Evolutionary conservation across 2,113 vertebrate genomes (phyloP), one percentile per base, ranked within the genome.

Genomic region (Saccopteryx bilineata): DNA sequence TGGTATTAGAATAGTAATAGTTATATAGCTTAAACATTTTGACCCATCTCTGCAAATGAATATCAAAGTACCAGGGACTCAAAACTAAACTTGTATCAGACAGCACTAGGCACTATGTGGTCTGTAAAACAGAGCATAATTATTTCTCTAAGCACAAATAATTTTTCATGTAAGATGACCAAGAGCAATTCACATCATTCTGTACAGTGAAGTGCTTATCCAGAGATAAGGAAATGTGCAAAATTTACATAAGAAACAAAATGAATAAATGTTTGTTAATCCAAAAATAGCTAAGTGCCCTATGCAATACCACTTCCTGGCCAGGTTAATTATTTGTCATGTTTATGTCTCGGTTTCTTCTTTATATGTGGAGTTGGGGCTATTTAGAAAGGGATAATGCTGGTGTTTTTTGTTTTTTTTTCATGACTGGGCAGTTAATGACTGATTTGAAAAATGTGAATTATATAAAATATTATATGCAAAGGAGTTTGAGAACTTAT

Each of bases 81-180:
- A 95, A 87, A 97, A 69, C 48, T 24, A 39, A 66, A 94, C 15
- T 93, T 0, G 0, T 65, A 31, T 46, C 33, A 87, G 31, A 65
- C 9, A 83, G 18, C 39, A 17, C 50, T 65, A 80, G 54, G 48
- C 48, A 33, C 48, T 76, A 85, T 33, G 21, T 66, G 31, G 11
- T 88, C 17, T 58, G 10, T 79, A 87, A 72, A 84, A 21, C 79
- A 92, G 84, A 88, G 21, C 5, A 58, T 80, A 91, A 79, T 83
- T 93, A 93, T 96, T 96, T 95, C 65, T 83, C 28, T 83, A 75
- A 96, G 48, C 5, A 91, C 63, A 92, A 95, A 90, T 78, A 92
- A 74, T 54, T 90, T 93, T 58, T 93, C 58, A 80, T 26, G 21
- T 87, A 92, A 84, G 8, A 95, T 91, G 72, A 79, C 87, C 60